Evolutionary conservation across 2,888 invertebrate genomes (phyloP), one percentile per base, ranked within the genome.

Genomic region (Nephrotoma guestfalica): DNA sequence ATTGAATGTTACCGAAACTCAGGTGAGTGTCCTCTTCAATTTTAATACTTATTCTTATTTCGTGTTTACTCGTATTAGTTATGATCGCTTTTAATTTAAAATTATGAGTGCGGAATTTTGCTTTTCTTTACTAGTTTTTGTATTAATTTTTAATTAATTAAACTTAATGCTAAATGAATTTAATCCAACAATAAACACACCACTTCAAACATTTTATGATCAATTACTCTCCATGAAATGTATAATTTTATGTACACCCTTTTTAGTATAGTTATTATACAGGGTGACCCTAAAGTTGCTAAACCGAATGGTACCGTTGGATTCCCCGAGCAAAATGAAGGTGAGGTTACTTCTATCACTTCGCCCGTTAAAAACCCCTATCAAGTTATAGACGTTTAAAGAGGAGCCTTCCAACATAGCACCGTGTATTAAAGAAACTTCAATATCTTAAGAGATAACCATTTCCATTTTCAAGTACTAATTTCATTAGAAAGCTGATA

Each of bases 1-100:
- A 88, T 93, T 98, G 87, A 97, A 96, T 91, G 98, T 98, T 88
- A 98, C 98, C 0, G 98, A 98, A 92, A 98, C 98, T 57, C 98
- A 98, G 96, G 98, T 98, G 90, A 92, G 94, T 30, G 30, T 30
- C 30, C 3, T 30, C 2, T 3, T 89, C 83, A 86, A 57, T 57
- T 57, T 57, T 7, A 6, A 6, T 7, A 15, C 18, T 7, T 7
- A 6, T 1, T 57, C 18, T 57, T 57, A 57, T 6, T 57, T 57
- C n/a, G 6, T 57, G n/a, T 15, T 6, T 57, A 15, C 6, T 57
- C 18, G 0, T 57, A 6, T 57, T 0, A 18, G 11, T 57, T 57
- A 15, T 57, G 0, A 15, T 6, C 83, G 51, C 85, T 86, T 86
- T 13, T 83, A 47, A 47, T 13, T 47, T 47, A 47, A 13, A 47